phyloP scores from a whole-genome alignment of 2,888 invertebrate genomes.

The Leuctra nigra region DNA sequence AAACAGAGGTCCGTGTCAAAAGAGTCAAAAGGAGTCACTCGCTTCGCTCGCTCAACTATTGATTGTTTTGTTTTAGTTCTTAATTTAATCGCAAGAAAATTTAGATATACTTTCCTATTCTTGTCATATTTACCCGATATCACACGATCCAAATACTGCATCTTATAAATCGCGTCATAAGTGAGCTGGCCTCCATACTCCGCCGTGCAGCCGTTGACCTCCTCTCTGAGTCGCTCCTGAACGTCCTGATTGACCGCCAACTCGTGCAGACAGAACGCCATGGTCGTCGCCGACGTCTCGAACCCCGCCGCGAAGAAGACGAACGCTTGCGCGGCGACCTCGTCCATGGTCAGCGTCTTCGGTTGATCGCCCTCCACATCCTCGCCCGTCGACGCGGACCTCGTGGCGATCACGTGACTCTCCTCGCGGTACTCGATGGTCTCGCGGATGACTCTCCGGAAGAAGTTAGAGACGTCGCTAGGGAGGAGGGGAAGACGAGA shows the following conservation, averaged over 20 bases:
- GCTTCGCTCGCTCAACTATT: no score
- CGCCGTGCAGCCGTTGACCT: conserved; percentile 41
- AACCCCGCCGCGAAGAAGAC: conserved; percentile 47
- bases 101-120: no score
- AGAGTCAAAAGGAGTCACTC: no score
- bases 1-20: no score
- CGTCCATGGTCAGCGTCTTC: conserved; percentile 13
- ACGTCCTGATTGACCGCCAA: conserved; percentile 46
- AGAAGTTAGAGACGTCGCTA: conserved; percentile 7
- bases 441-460: conserved; percentile 4
- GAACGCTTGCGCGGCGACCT: conserved; percentile 27
- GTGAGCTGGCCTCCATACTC: conserved; percentile 42
- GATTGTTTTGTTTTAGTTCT: no score
- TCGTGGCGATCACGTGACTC: conserved; percentile 31
- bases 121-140: no score
- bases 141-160: conserved; percentile 51
- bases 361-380: not conserved
- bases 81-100: no score
- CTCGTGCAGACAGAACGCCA: conserved; percentile 49
- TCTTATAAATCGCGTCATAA: conserved; percentile 49
- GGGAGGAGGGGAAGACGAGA: conserved; percentile 25
- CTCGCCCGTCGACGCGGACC: conserved; percentile 35
- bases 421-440: conserved; percentile 11
- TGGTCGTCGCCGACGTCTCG: conserved; percentile 54
- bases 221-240: conserved; percentile 45